Conservation (phyloP, 2,797 vertebrate genomes). For the Aselliscus stoliczkanus region DNA sequence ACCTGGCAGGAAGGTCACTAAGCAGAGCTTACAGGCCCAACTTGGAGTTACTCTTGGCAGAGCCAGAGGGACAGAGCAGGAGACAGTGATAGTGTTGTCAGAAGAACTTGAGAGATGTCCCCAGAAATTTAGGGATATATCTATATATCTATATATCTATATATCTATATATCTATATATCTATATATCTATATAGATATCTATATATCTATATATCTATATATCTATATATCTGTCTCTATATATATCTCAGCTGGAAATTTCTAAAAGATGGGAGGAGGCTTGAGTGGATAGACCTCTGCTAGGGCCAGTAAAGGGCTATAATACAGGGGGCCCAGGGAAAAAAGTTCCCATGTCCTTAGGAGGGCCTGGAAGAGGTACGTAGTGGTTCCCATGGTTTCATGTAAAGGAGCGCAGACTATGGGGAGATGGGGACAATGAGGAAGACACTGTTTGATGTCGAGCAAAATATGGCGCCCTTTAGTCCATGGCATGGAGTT, state of each 20-base stretch:
- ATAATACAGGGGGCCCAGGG: rapidly evolving
- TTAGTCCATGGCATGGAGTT: not conserved
- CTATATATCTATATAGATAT: too few relatives aligned
- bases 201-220: too few relatives aligned
- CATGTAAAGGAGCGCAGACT: not conserved
- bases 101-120: not conserved
- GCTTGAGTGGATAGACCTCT: not conserved
- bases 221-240: too few relatives aligned
- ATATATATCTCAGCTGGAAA: too few relatives aligned
- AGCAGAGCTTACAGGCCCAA: not conserved
- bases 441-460: not conserved
- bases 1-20: not conserved
- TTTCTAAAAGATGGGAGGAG: not conserved
- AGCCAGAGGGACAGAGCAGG: not conserved
- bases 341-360: not conserved
- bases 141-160: too few relatives aligned
- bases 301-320: not conserved
- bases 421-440: not conserved
- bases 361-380: not conserved
- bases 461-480: not conserved
- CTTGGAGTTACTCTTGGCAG: not conserved
- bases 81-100: not conserved
- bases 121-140: not conserved
- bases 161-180: too few relatives aligned
- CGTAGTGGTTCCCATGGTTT: not conserved